phyloP scores from a whole-genome alignment of 2,113 vertebrate genomes.

The Lates calcarifer region DNA sequence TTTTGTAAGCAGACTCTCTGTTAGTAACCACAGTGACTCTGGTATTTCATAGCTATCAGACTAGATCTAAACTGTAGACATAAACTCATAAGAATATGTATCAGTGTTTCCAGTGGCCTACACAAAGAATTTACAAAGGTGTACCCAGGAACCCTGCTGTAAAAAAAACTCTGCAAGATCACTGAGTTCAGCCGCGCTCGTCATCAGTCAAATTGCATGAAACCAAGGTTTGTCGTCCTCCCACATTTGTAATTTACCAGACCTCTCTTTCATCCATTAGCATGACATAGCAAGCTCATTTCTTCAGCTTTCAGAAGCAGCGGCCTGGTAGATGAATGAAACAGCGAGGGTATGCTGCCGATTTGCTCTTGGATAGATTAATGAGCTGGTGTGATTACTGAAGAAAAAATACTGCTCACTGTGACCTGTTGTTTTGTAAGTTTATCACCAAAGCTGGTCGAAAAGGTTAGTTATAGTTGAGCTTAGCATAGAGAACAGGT shows the following conservation, averaged over 20 bases:
- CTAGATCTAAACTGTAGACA: too few species aligned
- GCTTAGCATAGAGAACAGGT: background rate
- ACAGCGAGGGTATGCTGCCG: constrained; percentile 23
- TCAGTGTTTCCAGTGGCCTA: background rate
- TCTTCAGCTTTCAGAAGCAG: constrained; percentile 66
- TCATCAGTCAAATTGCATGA: constrained; percentile 71
- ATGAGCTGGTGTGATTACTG: constrained; percentile 47
- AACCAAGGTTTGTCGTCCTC: constrained; percentile 74
- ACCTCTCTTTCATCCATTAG: constrained; percentile 65
- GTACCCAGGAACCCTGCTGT: constrained; percentile 21
- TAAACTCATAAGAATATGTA: background rate
- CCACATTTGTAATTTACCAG: constrained; percentile 70
- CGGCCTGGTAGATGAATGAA: constrained; percentile 67
- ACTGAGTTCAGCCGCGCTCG: constrained; percentile 63
- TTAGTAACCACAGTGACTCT: background rate
- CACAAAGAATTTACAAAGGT: constrained; percentile 1
- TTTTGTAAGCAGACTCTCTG: background rate
- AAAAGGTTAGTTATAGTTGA: background rate
- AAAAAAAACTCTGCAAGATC: constrained; percentile 53
- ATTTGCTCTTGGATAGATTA: constrained; percentile 55
- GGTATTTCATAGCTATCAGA: too few species aligned
- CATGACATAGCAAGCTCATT: constrained; percentile 71
- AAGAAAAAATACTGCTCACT: constrained; percentile 36
- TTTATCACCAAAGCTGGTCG: constrained; percentile 18
- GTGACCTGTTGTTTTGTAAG: constrained; percentile 16